Evolutionary conservation across 2,888 invertebrate genomes (phyloP).

Genomic region (Agonopterix subpropinquella): DNA sequence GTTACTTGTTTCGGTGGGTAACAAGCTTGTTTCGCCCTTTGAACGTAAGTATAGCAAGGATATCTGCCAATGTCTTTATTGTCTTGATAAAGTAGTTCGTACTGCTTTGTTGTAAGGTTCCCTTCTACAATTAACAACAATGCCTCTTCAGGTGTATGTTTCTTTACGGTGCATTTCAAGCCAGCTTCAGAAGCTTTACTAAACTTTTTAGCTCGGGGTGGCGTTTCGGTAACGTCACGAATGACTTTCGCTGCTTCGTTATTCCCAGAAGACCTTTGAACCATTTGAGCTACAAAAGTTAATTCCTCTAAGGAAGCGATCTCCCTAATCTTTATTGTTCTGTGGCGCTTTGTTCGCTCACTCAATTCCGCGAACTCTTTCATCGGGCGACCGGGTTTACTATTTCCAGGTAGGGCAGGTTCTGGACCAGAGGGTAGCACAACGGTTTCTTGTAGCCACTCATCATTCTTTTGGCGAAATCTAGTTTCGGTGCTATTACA

Average conservation of each 20-base stretch:
- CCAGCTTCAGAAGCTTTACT: too few relatives aligned
- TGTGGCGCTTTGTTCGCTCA: not conserved
- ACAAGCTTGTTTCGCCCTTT: slow-evolving; percentile 4
- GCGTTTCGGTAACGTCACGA: not conserved
- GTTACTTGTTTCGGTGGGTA: slow-evolving; percentile 7
- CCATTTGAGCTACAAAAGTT: not conserved
- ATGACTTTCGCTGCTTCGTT: not conserved
- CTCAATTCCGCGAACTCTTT: not conserved
- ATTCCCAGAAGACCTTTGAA: not conserved
- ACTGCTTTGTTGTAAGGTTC: not conserved
- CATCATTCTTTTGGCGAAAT: not conserved
- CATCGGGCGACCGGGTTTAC: not conserved
- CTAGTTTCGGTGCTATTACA: not conserved
- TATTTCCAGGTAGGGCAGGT: not conserved
- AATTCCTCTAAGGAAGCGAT: not conserved
- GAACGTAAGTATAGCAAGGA: slow-evolving; percentile 2
- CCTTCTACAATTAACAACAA: slow-evolving; percentile 1
- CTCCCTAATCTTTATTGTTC: not conserved
- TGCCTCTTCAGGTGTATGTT: slow-evolving; percentile 1
- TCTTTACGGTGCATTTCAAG: too few relatives aligned
- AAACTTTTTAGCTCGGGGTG: not conserved
- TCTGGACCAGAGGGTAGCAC: not conserved
- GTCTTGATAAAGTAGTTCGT: not conserved
- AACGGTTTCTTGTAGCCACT: slow-evolving; percentile 1
- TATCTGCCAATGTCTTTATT: slow-evolving; percentile 1